Base-by-base conservation (phyloP, 2,888 invertebrate species). In the Mythimna ferrago region DNA sequence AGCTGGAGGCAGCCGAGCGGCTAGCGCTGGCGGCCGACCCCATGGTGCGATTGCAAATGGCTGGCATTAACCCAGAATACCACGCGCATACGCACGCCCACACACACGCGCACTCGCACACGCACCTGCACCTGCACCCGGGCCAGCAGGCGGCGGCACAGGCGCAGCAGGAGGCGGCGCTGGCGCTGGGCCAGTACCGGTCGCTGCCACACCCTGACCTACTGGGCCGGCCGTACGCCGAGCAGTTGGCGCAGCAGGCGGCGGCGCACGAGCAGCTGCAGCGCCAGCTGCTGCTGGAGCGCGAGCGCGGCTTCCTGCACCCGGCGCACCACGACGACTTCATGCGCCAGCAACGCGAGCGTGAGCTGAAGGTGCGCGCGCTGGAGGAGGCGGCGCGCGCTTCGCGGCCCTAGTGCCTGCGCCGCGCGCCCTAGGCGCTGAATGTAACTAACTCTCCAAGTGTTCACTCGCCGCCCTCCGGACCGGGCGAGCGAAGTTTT, bases 81-180 rank as follows among this genome's bases (percentile, higher is more conserved):
- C 99, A 99, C 96, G 98, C 98, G 91, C 99, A 99, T 96, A 98
- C 98, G 87, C 99, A 99, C 94, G 98, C 98, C 88, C 98, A 98
- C 96, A 98, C 98, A 86, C 98, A 98, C 94, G 98, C 99, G 91
- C 99, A 99, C 96, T 98, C 98, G 89, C 98, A 98, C 96, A 97
- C 98, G 87, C 98, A 98, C 96, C 97, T 98, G 87, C 98, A 98
- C 96, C 97, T 97, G 86, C 98, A 97, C 93, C 98, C 98, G 90
- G 98, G 98, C 81, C 97, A 97, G 93, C 98, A 98, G 91, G 97
- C 97, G 86, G 97, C 97, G 80, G 93, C 93, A 86, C 86, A 85
- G 62, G 96, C 96, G 89, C 98, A 98, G 94, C 98, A 98, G 94
- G 98, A 98, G 93, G 97, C 97, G 69, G 97, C 97, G 65, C 87